Conservation (phyloP, 1,140 invertebrate genomes). For the Mesaphorura yosii region DNA sequence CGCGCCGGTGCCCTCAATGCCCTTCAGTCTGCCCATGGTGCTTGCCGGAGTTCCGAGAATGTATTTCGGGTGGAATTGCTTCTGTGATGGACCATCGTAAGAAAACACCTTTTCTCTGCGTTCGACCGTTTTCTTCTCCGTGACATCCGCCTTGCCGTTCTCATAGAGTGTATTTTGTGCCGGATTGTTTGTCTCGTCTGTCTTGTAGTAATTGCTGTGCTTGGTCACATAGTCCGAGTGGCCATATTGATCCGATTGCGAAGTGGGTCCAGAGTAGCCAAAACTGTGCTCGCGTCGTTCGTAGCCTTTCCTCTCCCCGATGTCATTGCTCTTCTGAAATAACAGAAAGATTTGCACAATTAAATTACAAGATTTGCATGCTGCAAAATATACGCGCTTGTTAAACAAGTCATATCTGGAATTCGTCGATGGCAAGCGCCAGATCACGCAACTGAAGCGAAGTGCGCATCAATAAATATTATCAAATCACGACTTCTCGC, state of each 20-base stretch:
- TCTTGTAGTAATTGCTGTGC: conserved; percentile 30
- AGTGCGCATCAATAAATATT: no score
- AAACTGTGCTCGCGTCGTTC: conserved; percentile 30
- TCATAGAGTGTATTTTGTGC: conserved; percentile 27
- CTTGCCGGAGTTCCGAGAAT: conserved; percentile 35
- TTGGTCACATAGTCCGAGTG: conserved; percentile 29
- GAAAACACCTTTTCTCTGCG: conserved; percentile 23
- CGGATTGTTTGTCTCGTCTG: conserved; percentile 29
- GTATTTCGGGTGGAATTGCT: conserved; percentile 30
- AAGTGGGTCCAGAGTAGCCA: conserved; percentile 25
- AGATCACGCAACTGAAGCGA: no score
- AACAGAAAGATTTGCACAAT: conserved; percentile 4
- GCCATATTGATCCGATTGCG: conserved; percentile 20
- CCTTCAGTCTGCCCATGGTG: conserved; percentile 61
- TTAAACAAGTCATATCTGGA: background rate
- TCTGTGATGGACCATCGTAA: conserved; percentile 30
- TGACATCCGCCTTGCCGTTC: conserved; percentile 30
- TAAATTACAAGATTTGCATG: background rate
- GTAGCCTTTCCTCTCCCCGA: conserved; percentile 27
- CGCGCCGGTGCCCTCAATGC: conserved; percentile 38
- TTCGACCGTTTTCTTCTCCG: conserved; percentile 29
- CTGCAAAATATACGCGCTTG: background rate
- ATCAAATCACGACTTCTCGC: no score
- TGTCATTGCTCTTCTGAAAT: conserved; percentile 25
- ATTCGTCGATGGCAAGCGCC: background rate